Conservation (phyloP, 1,140 invertebrate species). For the Protaetia brevitarsis region DNA sequence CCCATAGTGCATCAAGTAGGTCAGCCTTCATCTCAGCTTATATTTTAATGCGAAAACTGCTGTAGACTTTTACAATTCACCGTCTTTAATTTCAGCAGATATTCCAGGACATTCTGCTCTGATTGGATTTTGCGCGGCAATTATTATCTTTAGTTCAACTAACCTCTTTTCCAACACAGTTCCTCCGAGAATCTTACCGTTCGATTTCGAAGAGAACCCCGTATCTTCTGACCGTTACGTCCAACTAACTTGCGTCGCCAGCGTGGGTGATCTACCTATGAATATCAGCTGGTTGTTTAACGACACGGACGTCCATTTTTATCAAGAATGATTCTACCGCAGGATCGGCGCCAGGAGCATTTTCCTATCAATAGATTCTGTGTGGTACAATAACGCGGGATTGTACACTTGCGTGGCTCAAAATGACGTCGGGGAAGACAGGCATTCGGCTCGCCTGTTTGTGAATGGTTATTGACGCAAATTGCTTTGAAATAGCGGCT, state of each 20-base stretch:
- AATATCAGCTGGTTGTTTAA: conserved; percentile 65
- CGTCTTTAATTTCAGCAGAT: too few relatives aligned
- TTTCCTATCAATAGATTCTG: conserved; percentile 72
- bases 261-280: conserved; percentile 42
- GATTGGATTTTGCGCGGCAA: too few relatives aligned
- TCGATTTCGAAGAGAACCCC: conserved; percentile 61
- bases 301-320: conserved; percentile 49
- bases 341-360: conserved; percentile 67
- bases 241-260: conserved; percentile 39
- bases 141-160: too few relatives aligned
- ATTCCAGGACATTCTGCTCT: too few relatives aligned
- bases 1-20: too few relatives aligned
- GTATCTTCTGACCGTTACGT: conserved; percentile 47
- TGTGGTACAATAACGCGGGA: conserved; percentile 64
- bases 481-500: background rate
- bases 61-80: too few relatives aligned
- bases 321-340: conserved; percentile 35
- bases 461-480: conserved; percentile 59
- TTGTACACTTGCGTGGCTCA: conserved; percentile 75
- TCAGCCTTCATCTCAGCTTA: too few relatives aligned
- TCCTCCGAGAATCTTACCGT: conserved; percentile 63
- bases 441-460: conserved; percentile 62
- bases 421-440: conserved; percentile 63
- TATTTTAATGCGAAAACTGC: too few relatives aligned
- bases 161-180: conserved; percentile 32